Percentiles rank a stretch among this genome's conserved stretches.
phyloP scores from a whole-genome alignment of 2,888 invertebrate genomes.

The Cacoxenus indagator region DNA sequence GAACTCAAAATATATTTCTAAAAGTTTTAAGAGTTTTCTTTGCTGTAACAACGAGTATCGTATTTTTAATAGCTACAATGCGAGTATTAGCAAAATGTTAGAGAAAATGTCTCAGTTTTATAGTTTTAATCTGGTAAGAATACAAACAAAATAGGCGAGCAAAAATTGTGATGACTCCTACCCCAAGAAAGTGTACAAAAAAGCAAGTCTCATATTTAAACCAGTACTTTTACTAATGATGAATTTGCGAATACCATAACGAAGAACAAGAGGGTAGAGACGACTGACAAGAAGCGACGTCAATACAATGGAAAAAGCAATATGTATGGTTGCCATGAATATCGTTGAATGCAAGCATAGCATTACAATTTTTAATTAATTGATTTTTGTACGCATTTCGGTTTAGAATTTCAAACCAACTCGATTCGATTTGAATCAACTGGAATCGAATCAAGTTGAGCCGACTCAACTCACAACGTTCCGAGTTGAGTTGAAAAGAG shows the following conservation, averaged over 20 bases:
- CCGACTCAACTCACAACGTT: neutral
- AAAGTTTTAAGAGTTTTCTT: no score
- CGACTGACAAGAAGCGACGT: neutral
- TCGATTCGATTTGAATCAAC: neutral
- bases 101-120: no score
- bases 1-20: no score
- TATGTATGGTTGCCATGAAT: neutral
- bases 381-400: slow-evolving; percentile 63
- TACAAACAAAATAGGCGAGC: no score
- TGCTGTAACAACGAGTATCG: no score
- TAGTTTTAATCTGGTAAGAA: no score
- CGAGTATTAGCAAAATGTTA: no score
- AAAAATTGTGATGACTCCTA: neutral
- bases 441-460: neutral
- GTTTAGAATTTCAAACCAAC: slow-evolving; percentile 50
- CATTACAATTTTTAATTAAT: slow-evolving; percentile 62
- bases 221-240: neutral
- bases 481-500: slow-evolving; percentile 1
- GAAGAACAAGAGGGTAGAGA: no score
- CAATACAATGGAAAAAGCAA: neutral
- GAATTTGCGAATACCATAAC: neutral
- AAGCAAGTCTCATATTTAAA: neutral
- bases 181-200: neutral
- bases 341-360: slow-evolving; percentile 39
- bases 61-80: no score